Percentiles rank a stretch among this genome's conserved stretches.
Conservation (phyloP, 2,113 vertebrate species). For the Cyanistes caeruleus region DNA sequence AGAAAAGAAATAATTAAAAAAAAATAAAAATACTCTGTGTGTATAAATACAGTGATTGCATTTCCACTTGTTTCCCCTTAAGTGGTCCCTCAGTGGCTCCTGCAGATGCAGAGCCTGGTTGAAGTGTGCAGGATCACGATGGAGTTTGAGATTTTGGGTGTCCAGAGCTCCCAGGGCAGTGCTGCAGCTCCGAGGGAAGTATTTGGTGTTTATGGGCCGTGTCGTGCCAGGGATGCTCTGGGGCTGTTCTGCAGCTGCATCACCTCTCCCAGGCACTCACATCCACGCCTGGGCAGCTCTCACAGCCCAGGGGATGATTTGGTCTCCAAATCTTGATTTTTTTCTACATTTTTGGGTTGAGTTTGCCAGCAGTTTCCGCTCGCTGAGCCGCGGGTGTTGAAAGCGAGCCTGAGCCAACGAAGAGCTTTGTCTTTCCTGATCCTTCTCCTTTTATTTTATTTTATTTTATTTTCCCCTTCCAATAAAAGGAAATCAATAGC, state of each 20-base stretch:
- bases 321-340: neutral
- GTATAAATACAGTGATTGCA: neutral
- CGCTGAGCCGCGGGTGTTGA: neutral
- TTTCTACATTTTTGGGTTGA: neutral
- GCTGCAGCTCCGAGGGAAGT: neutral
- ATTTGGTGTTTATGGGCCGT: accelerated
- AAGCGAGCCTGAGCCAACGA: neutral
- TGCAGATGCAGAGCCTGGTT: neutral
- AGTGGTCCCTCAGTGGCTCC: neutral
- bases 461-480: neutral
- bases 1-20: neutral
- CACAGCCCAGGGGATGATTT: neutral
- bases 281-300: neutral
- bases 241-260: neutral
- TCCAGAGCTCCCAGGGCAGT: accelerated
- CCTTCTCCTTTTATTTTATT: neutral
- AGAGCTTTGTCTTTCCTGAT: neutral
- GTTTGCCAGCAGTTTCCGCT: accelerated
- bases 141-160: neutral
- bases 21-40: neutral
- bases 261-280: neutral
- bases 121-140: accelerated
- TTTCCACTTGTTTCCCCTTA: neutral
- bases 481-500: neutral
- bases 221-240: neutral